A percentile compares a stretch with the other conserved stretches of the same genome.
These are phyloP conservation scores for Chaenogobius annularis DNA, from an alignment of 2,113 vertebrate species.

Conservation along the genomic window DNA sequence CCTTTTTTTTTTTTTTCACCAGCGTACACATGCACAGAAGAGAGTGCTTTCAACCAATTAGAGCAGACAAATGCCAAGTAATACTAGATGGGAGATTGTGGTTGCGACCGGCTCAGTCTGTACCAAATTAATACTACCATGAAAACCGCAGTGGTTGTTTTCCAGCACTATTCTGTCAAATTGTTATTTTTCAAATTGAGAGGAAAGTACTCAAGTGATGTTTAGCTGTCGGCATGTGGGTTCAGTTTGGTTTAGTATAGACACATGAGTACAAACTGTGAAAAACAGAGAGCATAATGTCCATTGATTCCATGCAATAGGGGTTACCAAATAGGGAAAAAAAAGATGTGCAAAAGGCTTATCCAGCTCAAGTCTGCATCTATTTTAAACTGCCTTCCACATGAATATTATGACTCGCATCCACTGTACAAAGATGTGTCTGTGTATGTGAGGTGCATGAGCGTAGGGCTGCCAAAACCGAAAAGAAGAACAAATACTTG, in stretches of 20 bases:
- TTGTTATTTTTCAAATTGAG: conserved; percentile 35
- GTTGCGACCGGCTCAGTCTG: conserved; percentile 40
- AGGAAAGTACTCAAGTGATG: conserved; percentile 10
- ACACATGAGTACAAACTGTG: conserved; percentile 10
- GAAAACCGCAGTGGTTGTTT: conserved; percentile 51
- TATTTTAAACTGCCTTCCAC: not conserved
- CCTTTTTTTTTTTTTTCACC: conserved; percentile 1
- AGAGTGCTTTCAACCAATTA: conserved; percentile 40
- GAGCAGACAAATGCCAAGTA: conserved; percentile 47
- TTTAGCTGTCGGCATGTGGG: conserved; percentile 21
- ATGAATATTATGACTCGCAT: not conserved
- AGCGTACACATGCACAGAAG: conserved; percentile 11
- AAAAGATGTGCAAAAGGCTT: not conserved
- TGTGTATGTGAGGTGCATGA: too few relatives aligned
- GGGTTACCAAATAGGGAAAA: conserved; percentile 1
- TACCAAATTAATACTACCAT: conserved; percentile 37
- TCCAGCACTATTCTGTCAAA: conserved; percentile 45
- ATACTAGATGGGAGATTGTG: conserved; percentile 49
- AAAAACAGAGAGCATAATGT: not conserved
- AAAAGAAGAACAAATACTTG: too few relatives aligned
- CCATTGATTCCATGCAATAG: not conserved
- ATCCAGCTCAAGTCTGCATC: not conserved
- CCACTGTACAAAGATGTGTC: too few relatives aligned
- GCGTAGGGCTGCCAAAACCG: too few relatives aligned
- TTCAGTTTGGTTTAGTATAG: conserved; percentile 25